Percentiles rank a stretch among this genome's conserved stretches.
Evolutionary conservation across 2,113 vertebrate species (phyloP).

Genomic region (Pachycephala philippinensis): DNA sequence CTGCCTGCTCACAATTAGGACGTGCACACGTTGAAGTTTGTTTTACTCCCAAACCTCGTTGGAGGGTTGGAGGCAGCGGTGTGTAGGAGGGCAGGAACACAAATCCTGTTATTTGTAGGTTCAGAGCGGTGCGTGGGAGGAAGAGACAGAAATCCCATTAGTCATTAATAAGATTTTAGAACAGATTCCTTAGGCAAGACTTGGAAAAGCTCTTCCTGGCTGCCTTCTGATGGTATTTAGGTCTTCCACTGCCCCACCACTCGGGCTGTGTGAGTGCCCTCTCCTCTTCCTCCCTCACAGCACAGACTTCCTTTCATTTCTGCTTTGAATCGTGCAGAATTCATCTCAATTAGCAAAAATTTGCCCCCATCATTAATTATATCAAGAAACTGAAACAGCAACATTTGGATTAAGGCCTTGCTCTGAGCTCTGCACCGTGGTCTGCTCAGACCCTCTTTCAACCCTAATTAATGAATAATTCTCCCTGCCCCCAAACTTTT

Average conservation of each 20-base stretch:
- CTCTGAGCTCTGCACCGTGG: not conserved
- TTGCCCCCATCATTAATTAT: not conserved
- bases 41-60: constrained; percentile 4
- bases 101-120: constrained; percentile 58
- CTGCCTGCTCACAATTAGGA: constrained; percentile 24
- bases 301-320: not conserved
- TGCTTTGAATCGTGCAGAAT: not conserved
- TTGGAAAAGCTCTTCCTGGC: constrained; percentile 1
- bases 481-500: not conserved
- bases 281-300: not conserved
- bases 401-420: not conserved
- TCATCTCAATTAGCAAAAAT: not conserved
- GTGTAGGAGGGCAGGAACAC: not conserved
- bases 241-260: not conserved
- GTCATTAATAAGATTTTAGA: not conserved
- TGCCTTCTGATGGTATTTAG: not conserved
- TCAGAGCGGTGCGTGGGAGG: not conserved
- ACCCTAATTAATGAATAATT: not conserved
- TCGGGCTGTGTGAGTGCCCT: not conserved
- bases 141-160: constrained; percentile 10
- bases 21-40: not conserved
- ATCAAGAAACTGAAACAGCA: not conserved
- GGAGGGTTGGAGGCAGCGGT: not conserved
- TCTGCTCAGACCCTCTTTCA: not conserved
- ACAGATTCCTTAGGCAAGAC: not conserved